These are phyloP conservation scores for Drosophila cyrtoloma DNA, from an alignment of 2,888 invertebrate species.

Conservation along the genomic window DNA sequence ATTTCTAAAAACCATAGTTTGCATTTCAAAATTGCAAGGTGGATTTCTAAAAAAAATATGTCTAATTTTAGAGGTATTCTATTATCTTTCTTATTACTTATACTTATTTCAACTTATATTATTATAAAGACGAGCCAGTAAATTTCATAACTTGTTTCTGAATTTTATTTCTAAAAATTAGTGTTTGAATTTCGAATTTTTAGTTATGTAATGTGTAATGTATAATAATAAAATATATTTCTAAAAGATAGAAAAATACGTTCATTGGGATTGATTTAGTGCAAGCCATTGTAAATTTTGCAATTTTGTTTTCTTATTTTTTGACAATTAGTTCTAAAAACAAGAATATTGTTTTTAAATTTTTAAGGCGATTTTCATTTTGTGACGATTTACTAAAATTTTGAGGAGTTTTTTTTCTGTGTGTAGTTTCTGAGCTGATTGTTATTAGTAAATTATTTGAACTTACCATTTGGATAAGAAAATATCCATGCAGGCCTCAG, in stretches of 20 bases:
- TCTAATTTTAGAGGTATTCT: no score
- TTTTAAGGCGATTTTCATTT: not conserved
- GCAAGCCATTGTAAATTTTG: not conserved
- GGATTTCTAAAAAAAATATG: no score
- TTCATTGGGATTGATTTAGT: not conserved
- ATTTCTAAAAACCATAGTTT: not conserved
- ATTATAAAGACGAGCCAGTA: no score
- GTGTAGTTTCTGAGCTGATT: not conserved
- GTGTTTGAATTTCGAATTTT: not conserved
- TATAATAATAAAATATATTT: no score
- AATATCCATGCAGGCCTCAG: conserved; percentile 90
- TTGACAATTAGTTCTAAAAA: not conserved
- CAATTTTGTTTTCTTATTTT: not conserved
- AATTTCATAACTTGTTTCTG: no score
- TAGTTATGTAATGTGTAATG: not conserved
- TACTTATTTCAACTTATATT: no score
- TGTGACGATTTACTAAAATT: not conserved
- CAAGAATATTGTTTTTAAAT: accelerated
- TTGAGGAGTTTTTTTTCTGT: not conserved
- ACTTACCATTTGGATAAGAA: conserved; percentile 90
- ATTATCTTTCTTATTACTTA: no score
- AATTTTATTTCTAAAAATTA: not conserved
- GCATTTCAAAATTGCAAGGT: no score
- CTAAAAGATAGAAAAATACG: not conserved
- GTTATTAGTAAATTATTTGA: no score